These are phyloP conservation scores for Clarias fuscus DNA, from an alignment of 2,797 vertebrate species.

Conservation along the genomic window DNA sequence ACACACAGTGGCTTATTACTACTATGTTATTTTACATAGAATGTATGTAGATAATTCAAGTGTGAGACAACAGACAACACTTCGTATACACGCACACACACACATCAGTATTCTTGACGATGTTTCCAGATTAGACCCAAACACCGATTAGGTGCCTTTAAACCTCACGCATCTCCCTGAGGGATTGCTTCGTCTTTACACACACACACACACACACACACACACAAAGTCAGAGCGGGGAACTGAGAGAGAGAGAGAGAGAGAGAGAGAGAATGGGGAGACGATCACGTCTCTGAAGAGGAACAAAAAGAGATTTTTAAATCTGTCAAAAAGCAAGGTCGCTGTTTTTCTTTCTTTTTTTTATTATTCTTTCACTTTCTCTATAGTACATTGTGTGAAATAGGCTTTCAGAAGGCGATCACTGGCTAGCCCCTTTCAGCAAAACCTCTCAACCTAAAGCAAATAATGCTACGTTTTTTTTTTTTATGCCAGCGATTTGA, in stretches of 20 bases:
- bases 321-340: slow-evolving; percentile 50
- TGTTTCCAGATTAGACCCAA: slow-evolving; percentile 42
- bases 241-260: background rate
- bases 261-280: background rate
- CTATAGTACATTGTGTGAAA: slow-evolving; percentile 36
- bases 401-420: slow-evolving; percentile 27
- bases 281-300: background rate
- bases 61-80: background rate
- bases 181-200: slow-evolving; percentile 18
- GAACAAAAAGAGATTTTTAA: slow-evolving; percentile 39
- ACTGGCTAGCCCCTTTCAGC: slow-evolving; percentile 32
- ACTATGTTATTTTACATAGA: no score
- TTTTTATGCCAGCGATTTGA: background rate
- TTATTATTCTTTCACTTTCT: slow-evolving; percentile 1
- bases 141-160: slow-evolving; percentile 37
- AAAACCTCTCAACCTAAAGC: slow-evolving; percentile 40
- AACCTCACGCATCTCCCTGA: slow-evolving; percentile 40
- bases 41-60: background rate
- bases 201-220: background rate
- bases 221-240: background rate
- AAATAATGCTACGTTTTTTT: slow-evolving; percentile 18
- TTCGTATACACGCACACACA: background rate
- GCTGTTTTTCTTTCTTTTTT: background rate
- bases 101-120: slow-evolving; percentile 34
- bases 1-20: no score